Evolutionary conservation across 2,888 invertebrate genomes (phyloP), one percentile per base, ranked within the genome.

Genomic region (Tiliacea citrago): DNA sequence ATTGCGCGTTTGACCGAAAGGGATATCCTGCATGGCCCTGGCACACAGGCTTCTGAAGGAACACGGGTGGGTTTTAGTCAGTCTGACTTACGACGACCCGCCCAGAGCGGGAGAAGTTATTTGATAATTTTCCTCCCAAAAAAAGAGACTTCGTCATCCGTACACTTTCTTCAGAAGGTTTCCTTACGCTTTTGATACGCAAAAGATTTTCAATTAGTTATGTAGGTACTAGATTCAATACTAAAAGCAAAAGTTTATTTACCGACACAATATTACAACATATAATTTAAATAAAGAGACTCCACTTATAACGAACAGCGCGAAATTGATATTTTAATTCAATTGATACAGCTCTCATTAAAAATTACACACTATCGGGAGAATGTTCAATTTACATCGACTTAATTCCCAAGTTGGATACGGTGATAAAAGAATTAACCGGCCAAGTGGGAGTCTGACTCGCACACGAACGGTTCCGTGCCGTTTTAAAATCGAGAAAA

Each of bases 351-450:
- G 21, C 60, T 13, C 61, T 75, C 63, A 81, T 84, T 71, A 76
- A 71, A 77, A 74, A 81, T 84, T 84, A 75, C 77, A 81, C 82
- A 72, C 60, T 10, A 24, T 72, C 57, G 6, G n/a, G 53, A 71
- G 63, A 68, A 45, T 79, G 42, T 45, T 58, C 57, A 74, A 79
- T 80, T 83, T 49, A 60, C 63, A 68, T 79, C 60, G 35, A 68
- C 12, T 75, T 63, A 71, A 79, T 79, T 71, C 71, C 24, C 69
- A 70, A 65, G 24, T 71, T 68, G 35, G 53, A 61, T 49, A 42
- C 45, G 69, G 53, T 49, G n/a, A 21, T 69, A 63, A 73, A 82
- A 61, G 35, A 72, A 66, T 71, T 3, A 77, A 39, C 39, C 39
- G 39, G 39, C 39, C 39, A 39, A 39, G 6, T 39, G 39, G 3